Conservation (phyloP, 37 sponge, comb jelly and placozoan genomes). For the Crambe crambe region DNA sequence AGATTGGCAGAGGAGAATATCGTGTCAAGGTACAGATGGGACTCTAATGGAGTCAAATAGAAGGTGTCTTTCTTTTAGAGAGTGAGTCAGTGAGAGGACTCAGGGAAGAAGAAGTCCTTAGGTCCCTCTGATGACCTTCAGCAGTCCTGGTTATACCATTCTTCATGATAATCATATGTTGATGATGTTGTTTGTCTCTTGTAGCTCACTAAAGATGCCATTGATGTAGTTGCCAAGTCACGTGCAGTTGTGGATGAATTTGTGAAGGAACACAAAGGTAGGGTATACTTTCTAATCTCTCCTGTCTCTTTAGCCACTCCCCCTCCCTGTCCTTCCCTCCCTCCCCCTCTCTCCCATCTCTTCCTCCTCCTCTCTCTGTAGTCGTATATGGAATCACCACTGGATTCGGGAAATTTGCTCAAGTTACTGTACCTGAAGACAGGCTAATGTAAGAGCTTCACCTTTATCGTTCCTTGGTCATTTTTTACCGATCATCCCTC, state of each 20-base stretch:
- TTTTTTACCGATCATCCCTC: not conserved
- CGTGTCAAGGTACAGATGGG: constrained; percentile 50
- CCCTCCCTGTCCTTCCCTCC: not conserved
- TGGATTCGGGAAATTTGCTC: constrained; percentile 94
- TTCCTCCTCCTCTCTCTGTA: constrained; percentile 19
- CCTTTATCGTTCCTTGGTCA: not conserved
- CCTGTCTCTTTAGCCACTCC: not conserved
- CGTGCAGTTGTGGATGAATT: constrained; percentile 65
- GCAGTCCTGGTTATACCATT: not conserved
- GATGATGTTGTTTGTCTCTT: not conserved
- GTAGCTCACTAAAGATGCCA: constrained; percentile 54
- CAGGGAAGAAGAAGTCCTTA: not conserved
- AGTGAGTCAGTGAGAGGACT: too few relatives aligned
- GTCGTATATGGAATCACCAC: constrained; percentile 91
- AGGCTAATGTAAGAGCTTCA: constrained; percentile 52
- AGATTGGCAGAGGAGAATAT: constrained; percentile 61
- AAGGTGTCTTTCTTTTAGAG: too few relatives aligned
- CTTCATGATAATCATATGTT: not conserved
- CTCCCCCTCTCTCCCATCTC: not conserved
- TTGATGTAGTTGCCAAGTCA: constrained; percentile 41
- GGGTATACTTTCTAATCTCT: too few relatives aligned
- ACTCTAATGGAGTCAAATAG: not conserved
- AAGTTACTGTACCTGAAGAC: constrained; percentile 47
- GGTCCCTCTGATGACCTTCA: not conserved
- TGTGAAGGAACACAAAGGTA: constrained; percentile 58